Evolutionary conservation across 2,797 vertebrate species (phyloP).

Genomic region (Peromyscus melanophrys): DNA sequence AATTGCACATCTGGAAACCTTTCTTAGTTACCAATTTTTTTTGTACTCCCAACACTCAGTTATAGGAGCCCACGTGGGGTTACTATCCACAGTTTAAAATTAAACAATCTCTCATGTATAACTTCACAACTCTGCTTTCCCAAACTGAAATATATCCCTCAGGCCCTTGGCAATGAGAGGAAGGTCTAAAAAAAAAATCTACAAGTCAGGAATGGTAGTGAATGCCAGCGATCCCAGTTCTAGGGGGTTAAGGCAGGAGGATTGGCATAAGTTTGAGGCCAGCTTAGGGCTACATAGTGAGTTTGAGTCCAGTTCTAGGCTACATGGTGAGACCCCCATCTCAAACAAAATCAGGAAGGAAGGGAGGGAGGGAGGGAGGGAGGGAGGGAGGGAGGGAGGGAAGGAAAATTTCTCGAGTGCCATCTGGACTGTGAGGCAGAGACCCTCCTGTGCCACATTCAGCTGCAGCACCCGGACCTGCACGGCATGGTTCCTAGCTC

Average conservation of each 20-base stretch:
- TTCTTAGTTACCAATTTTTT: not conserved
- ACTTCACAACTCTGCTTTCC: not conserved
- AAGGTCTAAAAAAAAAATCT: not conserved
- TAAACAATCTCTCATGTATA: not conserved
- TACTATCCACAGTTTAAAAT: not conserved
- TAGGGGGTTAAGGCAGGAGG: not conserved
- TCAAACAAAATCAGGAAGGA: not conserved
- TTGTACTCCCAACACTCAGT: not conserved
- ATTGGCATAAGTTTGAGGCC: not conserved
- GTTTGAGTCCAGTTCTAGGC: not conserved
- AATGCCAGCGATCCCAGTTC: not conserved
- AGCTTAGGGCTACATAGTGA: not conserved
- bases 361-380: too few species aligned
- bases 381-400: too few species aligned
- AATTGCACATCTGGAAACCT: not conserved
- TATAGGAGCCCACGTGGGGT: too few species aligned
- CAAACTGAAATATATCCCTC: not conserved
- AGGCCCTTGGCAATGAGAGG: not conserved
- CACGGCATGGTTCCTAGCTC: fast-evolving
- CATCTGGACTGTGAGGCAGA: fast-evolving
- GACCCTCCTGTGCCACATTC: too few species aligned
- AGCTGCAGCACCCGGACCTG: fast-evolving
- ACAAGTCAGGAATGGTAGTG: not conserved
- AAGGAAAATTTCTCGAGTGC: not conserved
- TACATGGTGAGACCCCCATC: too few species aligned